These are phyloP conservation scores for Aldabrachelys gigantea DNA, from an alignment of 2,113 vertebrate species.

Conservation along the genomic window DNA sequence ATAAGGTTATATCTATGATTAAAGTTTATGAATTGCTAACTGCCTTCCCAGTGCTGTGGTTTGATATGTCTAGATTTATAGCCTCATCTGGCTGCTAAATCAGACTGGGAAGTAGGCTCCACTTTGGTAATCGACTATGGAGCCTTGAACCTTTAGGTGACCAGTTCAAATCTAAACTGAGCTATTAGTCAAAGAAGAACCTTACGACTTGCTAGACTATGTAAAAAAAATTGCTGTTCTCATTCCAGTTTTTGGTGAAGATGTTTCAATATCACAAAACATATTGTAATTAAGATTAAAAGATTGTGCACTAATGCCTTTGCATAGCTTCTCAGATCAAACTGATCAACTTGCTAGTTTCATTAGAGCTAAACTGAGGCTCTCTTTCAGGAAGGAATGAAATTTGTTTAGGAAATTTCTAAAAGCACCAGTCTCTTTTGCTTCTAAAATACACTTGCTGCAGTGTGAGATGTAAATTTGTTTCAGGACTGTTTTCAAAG, in stretches of 20 bases:
- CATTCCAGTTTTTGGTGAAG: background rate
- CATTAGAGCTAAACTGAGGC: background rate
- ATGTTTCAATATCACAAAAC: background rate
- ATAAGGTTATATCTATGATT: background rate
- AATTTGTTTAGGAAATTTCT: background rate
- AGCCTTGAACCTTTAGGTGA: background rate
- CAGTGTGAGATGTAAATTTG: background rate
- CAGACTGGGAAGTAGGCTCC: background rate
- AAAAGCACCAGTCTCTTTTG: background rate
- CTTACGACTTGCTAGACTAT: background rate
- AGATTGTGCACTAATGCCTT: background rate
- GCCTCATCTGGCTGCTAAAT: background rate
- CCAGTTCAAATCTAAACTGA: background rate
- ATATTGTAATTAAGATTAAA: background rate
- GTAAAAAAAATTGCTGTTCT: background rate
- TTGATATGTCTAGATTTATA: background rate
- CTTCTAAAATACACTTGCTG: conserved; percentile 1
- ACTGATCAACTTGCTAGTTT: background rate
- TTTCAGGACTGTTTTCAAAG: background rate
- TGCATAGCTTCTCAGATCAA: background rate
- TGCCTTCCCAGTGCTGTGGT: background rate
- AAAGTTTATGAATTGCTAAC: background rate
- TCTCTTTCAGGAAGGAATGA: background rate
- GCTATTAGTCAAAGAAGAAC: too few species aligned
- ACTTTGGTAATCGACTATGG: accelerated